These are phyloP conservation scores for Ostrea edulis DNA, from an alignment of 1,140 invertebrate species.

Conservation along the genomic window DNA sequence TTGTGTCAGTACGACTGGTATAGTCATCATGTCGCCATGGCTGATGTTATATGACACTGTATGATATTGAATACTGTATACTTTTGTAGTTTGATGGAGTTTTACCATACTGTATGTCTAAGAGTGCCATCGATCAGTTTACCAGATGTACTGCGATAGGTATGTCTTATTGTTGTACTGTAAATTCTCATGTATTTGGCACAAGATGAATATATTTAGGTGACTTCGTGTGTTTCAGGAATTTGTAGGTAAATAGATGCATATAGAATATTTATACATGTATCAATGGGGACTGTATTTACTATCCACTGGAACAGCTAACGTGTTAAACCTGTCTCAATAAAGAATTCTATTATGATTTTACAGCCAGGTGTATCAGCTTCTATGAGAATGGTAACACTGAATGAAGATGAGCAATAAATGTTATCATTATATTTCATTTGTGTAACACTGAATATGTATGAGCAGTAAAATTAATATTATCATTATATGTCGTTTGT, in stretches of 20 bases:
- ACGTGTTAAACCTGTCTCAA: background rate
- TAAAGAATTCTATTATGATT: too few species aligned
- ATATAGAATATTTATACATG: background rate
- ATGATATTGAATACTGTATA: background rate
- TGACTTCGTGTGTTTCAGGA: background rate
- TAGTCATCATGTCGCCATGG: too few species aligned
- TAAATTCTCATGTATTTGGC: too few species aligned
- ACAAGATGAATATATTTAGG: background rate
- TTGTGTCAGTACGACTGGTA: too few species aligned
- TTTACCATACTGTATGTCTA: slow-evolving; percentile 91
- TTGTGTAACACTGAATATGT: too few species aligned
- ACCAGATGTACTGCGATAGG: slow-evolving; percentile 86
- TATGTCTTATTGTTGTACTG: slow-evolving; percentile 70
- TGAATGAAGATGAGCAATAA: too few species aligned
- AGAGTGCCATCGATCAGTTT: slow-evolving; percentile 92
- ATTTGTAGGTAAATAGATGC: background rate
- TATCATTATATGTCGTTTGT: too few species aligned
- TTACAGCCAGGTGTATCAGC: too few species aligned
- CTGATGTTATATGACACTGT: too few species aligned
- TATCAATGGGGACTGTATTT: background rate
- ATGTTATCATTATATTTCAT: too few species aligned
- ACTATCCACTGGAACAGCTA: background rate
- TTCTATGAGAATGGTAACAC: too few species aligned
- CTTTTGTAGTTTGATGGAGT: slow-evolving; percentile 77
- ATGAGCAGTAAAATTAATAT: too few species aligned